phyloP scores from a whole-genome alignment of 2,113 vertebrate species.

The Plotosus lineatus region DNA sequence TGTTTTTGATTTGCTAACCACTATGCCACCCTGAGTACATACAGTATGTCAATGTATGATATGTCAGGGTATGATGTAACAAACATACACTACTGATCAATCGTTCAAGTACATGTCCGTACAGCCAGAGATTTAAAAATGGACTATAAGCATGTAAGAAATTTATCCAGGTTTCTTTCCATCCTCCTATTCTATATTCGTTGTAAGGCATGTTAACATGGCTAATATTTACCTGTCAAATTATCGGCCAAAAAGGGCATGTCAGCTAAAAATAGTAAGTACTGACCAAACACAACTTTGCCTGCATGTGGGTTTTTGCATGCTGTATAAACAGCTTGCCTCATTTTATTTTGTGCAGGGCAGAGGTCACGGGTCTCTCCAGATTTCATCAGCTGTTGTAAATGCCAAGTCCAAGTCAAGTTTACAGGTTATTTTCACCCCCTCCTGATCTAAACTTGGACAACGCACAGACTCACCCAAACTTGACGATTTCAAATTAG shows the following conservation, averaged over 20 bases:
- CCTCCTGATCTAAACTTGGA: neutral
- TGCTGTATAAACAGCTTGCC: conserved; percentile 15
- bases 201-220: neutral
- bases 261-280: conserved; percentile 70
- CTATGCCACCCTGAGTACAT: too few relatives aligned
- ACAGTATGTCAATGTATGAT: too few relatives aligned
- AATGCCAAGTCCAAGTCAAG: conserved; percentile 1
- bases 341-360: conserved; percentile 8
- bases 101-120: neutral
- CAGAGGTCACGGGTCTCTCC: conserved; percentile 1
- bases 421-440: conserved; percentile 25
- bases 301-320: conserved; percentile 46
- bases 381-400: conserved; percentile 10
- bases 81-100: neutral
- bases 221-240: conserved; percentile 61
- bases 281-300: conserved; percentile 46
- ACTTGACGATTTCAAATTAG: neutral
- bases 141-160: neutral
- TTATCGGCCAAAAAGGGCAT: conserved; percentile 47
- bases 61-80: too few relatives aligned
- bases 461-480: neutral
- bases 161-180: neutral
- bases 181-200: neutral
- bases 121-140: neutral
- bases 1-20: too few relatives aligned